Percentiles rank a stretch among this genome's conserved stretches.
Conservation (phyloP, 1,140 invertebrate species). For the Hypothenemus hampei region DNA sequence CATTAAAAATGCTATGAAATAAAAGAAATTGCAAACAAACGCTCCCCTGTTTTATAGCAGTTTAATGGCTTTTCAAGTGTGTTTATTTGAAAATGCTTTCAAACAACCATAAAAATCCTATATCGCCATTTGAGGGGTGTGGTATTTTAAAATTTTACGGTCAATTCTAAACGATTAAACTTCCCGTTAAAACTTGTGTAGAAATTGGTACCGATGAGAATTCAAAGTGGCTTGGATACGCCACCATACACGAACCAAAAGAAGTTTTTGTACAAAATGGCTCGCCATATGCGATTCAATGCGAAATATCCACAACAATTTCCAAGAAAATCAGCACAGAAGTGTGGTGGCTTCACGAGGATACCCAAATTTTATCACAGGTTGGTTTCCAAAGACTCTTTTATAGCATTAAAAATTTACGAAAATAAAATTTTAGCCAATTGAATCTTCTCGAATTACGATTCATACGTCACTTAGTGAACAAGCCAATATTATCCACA, state of each 20-base stretch:
- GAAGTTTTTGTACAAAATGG: conserved; percentile 41
- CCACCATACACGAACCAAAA: conserved; percentile 40
- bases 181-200: conserved; percentile 4
- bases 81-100: conserved; percentile 2
- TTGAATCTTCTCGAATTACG: conserved; percentile 40
- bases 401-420: neutral
- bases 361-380: conserved; percentile 39
- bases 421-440: conserved; percentile 29
- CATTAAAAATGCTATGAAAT: no score
- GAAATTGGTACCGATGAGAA: conserved; percentile 19
- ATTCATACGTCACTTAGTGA: conserved; percentile 42
- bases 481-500: conserved; percentile 35
- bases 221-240: conserved; percentile 35
- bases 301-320: conserved; percentile 38
- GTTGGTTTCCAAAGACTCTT: conserved; percentile 25
- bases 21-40: no score
- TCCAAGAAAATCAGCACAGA: conserved; percentile 31
- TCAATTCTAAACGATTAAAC: neutral
- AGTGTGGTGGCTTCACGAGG: conserved; percentile 41
- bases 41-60: no score
- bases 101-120: neutral
- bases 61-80: neutral
- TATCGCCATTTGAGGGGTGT: no score
- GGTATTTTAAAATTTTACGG: no score
- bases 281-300: conserved; percentile 42